Evolutionary conservation across 2,113 vertebrate genomes (phyloP).

Genomic region (Zootoca vivipara): DNA sequence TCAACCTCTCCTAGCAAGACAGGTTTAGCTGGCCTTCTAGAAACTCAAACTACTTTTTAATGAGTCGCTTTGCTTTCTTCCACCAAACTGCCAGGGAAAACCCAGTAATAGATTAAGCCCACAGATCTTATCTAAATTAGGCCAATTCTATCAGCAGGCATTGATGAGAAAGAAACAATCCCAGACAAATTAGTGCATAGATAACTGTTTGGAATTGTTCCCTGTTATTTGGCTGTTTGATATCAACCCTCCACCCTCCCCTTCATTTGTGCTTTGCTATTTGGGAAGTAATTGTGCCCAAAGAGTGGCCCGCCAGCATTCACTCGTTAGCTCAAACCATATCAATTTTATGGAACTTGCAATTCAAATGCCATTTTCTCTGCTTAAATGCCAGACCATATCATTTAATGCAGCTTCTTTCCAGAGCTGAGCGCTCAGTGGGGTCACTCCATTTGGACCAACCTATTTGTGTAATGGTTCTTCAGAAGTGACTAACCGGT

Average conservation of each 20-base stretch:
- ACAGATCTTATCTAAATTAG: neutral
- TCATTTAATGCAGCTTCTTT: slow-evolving; percentile 6
- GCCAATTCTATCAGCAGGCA: neutral
- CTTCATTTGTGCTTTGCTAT: neutral
- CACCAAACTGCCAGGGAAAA: neutral
- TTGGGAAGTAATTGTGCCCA: slow-evolving; percentile 22
- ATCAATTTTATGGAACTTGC: neutral
- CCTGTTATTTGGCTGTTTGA: neutral
- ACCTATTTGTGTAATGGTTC: neutral
- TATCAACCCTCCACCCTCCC: neutral
- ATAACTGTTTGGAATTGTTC: neutral
- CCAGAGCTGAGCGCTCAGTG: neutral
- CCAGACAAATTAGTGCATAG: slow-evolving; percentile 17
- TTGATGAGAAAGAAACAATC: neutral
- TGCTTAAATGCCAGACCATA: neutral
- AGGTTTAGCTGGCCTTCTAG: neutral
- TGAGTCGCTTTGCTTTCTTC: neutral
- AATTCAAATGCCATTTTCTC: neutral
- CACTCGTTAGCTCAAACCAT: neutral
- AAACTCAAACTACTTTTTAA: neutral
- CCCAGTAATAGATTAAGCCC: neutral
- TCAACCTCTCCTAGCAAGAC: neutral
- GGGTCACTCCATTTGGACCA: neutral
- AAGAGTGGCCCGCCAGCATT: slow-evolving; percentile 12
- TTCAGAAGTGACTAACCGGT: neutral